Evolutionary conservation across 2,113 vertebrate species (phyloP).

Genomic region (Ceyx melanurus): DNA sequence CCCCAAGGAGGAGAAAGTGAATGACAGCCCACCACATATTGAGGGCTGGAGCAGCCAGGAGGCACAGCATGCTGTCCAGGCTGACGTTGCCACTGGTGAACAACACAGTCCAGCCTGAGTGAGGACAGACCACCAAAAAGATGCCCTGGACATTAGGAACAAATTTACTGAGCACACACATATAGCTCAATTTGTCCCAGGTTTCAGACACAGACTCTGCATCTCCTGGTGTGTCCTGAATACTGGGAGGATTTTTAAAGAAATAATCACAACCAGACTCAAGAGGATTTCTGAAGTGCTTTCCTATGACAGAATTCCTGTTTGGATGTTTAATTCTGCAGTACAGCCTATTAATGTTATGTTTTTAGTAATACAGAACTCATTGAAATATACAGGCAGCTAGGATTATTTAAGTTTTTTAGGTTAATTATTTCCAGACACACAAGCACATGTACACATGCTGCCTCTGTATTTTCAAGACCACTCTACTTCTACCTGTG

Average conservation of each 20-base stretch:
- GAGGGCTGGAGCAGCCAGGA: neutral
- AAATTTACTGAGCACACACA: neutral
- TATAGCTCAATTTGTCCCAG: neutral
- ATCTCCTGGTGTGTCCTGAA: rapidly evolving
- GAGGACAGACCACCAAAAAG: neutral
- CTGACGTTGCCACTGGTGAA: neutral
- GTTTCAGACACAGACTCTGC: neutral
- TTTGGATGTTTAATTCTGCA: neutral
- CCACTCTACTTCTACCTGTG: neutral
- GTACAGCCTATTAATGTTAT: neutral
- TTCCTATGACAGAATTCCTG: neutral
- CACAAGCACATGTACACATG: neutral
- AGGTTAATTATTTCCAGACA: neutral
- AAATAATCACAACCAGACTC: neutral
- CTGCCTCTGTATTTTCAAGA: slow-evolving; percentile 18
- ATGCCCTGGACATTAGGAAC: neutral
- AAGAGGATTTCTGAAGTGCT: neutral
- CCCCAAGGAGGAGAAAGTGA: neutral
- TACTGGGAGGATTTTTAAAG: neutral
- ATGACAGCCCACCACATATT: neutral
- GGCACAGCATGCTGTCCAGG: neutral
- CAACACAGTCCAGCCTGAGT: rapidly evolving
- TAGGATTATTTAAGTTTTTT: neutral
- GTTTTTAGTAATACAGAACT: neutral
- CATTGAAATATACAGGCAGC: neutral